phyloP scores from a whole-genome alignment of 2,797 vertebrate species.

The Sebastes diaconus region DNA sequence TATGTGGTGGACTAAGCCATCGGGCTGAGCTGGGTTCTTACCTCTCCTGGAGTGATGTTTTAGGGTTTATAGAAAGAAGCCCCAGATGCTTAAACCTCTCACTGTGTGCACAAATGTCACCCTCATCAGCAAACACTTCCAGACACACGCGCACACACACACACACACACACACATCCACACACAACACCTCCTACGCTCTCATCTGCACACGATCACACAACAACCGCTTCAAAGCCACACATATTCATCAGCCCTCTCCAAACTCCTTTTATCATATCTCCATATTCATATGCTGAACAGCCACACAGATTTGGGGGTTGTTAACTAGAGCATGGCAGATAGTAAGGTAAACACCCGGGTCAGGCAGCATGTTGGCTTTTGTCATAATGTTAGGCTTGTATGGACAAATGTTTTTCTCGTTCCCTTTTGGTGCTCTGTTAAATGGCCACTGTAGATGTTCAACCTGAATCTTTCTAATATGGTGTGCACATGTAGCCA shows the following conservation, averaged over 20 bases:
- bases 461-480: neutral
- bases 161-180: slow-evolving; percentile 37
- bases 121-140: slow-evolving; percentile 58
- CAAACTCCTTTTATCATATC: slow-evolving; percentile 67
- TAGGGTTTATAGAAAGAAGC: slow-evolving; percentile 37
- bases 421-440: neutral
- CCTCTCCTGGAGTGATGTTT: slow-evolving; percentile 27
- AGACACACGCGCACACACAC: slow-evolving; percentile 33
- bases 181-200: slow-evolving; percentile 73
- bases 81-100: slow-evolving; percentile 68
- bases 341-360: slow-evolving; percentile 7
- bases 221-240: slow-evolving; percentile 75
- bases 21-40: slow-evolving; percentile 23
- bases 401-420: neutral
- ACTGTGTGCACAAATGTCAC: slow-evolving; percentile 70
- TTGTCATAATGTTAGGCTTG: neutral
- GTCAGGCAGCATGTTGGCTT: neutral
- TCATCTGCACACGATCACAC: slow-evolving; percentile 78
- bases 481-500: neutral
- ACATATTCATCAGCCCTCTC: slow-evolving; percentile 73
- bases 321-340: slow-evolving; percentile 6
- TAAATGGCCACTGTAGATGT: neutral
- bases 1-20: slow-evolving; percentile 10
- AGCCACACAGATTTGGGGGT: slow-evolving; percentile 43
- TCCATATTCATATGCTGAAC: slow-evolving; percentile 72